These are phyloP conservation scores for Sisor rabdophorus DNA, from an alignment of 2,113 vertebrate species.

Conservation along the genomic window DNA sequence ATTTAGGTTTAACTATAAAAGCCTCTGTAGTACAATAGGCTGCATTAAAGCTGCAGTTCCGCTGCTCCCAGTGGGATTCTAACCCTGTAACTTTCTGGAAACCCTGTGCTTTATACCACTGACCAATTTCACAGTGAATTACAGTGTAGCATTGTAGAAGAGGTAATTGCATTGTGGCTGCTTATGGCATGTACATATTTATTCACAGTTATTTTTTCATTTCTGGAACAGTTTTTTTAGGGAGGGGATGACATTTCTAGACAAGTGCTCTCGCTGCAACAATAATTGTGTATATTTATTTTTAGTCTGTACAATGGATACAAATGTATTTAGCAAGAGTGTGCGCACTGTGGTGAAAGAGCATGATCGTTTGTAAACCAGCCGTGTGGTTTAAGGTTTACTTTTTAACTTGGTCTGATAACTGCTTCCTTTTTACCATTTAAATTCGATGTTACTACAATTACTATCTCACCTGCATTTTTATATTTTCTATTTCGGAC, in stretches of 20 bases:
- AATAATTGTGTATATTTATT: constrained; percentile 2
- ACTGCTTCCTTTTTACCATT: constrained; percentile 10
- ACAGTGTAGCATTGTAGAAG: constrained; percentile 5
- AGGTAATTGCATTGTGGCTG: constrained; percentile 36
- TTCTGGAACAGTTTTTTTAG: constrained; percentile 24
- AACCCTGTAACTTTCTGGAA: constrained; percentile 17
- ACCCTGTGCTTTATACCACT: constrained; percentile 17
- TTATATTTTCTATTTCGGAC: neutral
- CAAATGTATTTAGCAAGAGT: constrained; percentile 1
- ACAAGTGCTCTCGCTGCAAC: neutral
- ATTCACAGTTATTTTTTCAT: constrained; percentile 17
- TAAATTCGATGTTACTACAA: constrained; percentile 2
- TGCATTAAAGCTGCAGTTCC: neutral
- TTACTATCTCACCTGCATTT: neutral
- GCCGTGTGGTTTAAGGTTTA: constrained; percentile 41
- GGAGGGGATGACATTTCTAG: constrained; percentile 15
- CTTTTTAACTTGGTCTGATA: neutral
- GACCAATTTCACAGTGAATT: constrained; percentile 28
- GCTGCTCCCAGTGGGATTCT: neutral
- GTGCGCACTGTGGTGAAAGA: neutral
- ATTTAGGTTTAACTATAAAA: constrained; percentile 31
- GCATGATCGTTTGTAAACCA: neutral
- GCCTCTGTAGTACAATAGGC: constrained; percentile 24
- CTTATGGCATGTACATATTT: constrained; percentile 28
- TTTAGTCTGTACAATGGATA: neutral